These are phyloP conservation scores for Eupithecia tripunctaria DNA, from an alignment of 2,888 invertebrate genomes.

Conservation along the genomic window DNA sequence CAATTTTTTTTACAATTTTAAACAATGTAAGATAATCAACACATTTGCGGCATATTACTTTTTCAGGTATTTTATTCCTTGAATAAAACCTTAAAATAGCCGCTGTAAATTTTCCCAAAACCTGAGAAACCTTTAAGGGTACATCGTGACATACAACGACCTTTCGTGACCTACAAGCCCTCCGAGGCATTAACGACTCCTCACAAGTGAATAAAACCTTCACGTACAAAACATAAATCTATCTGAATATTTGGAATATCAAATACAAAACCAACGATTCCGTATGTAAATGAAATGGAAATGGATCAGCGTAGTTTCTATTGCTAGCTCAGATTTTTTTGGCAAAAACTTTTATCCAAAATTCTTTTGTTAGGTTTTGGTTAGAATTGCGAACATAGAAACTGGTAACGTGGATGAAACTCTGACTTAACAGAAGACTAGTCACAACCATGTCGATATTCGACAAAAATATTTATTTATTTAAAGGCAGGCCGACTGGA, in stretches of 20 bases:
- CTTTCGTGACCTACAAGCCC: slow-evolving; percentile 6
- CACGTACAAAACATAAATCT: slow-evolving; percentile 60
- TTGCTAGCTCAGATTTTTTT: background rate
- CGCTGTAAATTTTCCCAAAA: background rate
- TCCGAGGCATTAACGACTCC: slow-evolving; percentile 32
- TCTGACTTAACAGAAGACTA: background rate
- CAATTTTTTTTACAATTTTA: no score
- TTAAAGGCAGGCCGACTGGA: no score
- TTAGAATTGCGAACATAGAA: background rate
- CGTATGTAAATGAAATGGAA: slow-evolving; percentile 48
- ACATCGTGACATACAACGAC: background rate
- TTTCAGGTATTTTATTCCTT: background rate
- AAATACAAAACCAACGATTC: slow-evolving; percentile 54
- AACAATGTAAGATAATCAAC: no score
- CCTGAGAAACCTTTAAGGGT: background rate
- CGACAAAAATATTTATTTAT: background rate
- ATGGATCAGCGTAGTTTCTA: slow-evolving; percentile 34
- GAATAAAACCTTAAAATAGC: background rate
- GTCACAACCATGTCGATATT: background rate
- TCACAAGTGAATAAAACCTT: slow-evolving; percentile 52
- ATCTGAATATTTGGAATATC: slow-evolving; percentile 45
- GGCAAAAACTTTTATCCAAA: background rate
- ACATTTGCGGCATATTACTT: background rate
- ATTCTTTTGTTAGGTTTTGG: background rate
- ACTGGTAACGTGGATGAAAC: background rate